Evolutionary conservation across 2,797 vertebrate species (phyloP), one percentile per base, ranked within the genome.

Genomic region (Chaenodraco wilsoni): DNA sequence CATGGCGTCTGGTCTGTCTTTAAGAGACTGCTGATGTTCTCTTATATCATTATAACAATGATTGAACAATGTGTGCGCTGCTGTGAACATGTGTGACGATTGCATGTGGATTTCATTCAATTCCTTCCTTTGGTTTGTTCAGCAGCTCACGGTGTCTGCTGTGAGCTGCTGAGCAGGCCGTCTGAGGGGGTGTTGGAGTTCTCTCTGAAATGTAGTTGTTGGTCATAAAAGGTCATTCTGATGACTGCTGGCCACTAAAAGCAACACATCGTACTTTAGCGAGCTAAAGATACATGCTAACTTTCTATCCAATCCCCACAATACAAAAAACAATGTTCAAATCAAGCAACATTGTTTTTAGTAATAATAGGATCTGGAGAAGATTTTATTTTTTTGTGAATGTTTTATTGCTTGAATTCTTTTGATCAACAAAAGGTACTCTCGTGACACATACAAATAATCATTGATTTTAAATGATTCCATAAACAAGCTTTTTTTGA

Each of bases 401-500:
- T 44, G 16, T 78, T 78, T 68, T 68, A 68, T 50, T 68, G 31
- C 6, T 59, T 70, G 2, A 23, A 52, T 40, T 19, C 51, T 64
- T 74, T 68, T 67, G 52, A 70, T 74, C 69, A 70, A 80, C 66
- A 78, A 68, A 68, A 69, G 67, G 3, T 11, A 8, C 2, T 40
- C 11, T 15, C 16, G 2, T 23, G 12, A 50, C 17, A 48, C 12
- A 51, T 41, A 21, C 5, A 5, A 40, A 12, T 46, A 3, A 37
- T 16, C 6, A 54, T n/a, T 33, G 3, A 49, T 43, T 49, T 0
- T 6, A 2, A 54, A 40, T n/a, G 2, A 60, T 17, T 37, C 1
- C n/a, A 33, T 3, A 31, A 15, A 5, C 5, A 17, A 1, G 52
- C 40, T 13, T 37, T 37, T 37, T 37, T 6, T 13, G 43, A 14